Evolutionary conservation across 2,888 invertebrate species (phyloP).

Genomic region (Busseola fusca): DNA sequence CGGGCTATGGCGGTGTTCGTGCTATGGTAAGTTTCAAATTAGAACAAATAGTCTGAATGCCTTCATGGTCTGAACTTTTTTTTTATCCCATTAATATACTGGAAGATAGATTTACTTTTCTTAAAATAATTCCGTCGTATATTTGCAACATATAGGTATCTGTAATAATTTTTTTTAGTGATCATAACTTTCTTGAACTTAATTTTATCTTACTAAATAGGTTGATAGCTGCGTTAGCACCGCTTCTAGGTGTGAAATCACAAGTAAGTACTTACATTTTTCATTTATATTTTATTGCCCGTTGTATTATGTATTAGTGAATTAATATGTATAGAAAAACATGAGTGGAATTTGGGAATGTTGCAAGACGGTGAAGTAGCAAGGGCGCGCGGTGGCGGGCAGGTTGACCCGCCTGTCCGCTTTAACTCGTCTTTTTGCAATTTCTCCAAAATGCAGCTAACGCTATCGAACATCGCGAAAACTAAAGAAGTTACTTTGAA

Average conservation of each 20-base stretch:
- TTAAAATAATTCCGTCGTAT: neutral
- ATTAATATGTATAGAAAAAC: constrained; percentile 65
- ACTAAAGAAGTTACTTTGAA: constrained; percentile 4
- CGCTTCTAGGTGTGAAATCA: constrained; percentile 77
- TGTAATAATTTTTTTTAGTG: constrained; percentile 18
- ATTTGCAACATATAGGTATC: constrained; percentile 1
- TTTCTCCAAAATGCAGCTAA: constrained; percentile 76
- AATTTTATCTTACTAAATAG: constrained; percentile 66
- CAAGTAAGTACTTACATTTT: constrained; percentile 70
- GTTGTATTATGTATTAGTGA: constrained; percentile 24
- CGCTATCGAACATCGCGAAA: constrained; percentile 59
- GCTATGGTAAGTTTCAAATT: constrained; percentile 78
- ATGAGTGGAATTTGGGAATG: constrained; percentile 74
- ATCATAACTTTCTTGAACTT: constrained; percentile 36
- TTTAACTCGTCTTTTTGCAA: constrained; percentile 83
- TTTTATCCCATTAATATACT: neutral
- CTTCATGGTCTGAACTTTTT: constrained; percentile 1
- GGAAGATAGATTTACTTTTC: neutral
- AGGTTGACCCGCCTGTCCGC: constrained; percentile 77
- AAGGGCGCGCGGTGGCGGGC: constrained; percentile 60
- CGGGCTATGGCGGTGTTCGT: constrained; percentile 87
- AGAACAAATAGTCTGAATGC: constrained; percentile 26
- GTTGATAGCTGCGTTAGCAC: constrained; percentile 82
- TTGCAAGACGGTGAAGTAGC: constrained; percentile 54
- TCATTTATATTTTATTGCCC: constrained; percentile 4